These are phyloP conservation scores for Actinia tenebrosa DNA, from an alignment of 64 coral and sea anemone species.

Conservation along the genomic window DNA sequence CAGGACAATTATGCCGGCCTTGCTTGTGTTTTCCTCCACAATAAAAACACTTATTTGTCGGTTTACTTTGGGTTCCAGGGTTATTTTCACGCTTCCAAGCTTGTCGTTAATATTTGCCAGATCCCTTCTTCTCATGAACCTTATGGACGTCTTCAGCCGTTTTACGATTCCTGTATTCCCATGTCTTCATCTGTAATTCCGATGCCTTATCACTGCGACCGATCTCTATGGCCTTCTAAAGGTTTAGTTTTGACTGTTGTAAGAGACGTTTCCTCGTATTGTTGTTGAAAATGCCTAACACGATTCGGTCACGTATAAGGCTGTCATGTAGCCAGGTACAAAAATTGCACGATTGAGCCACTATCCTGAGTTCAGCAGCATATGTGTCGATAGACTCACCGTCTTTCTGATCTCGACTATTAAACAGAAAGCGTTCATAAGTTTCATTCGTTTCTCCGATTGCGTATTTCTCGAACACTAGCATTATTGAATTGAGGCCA, in stretches of 20 bases:
- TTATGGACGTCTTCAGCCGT: too few relatives aligned
- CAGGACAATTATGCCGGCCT: too few relatives aligned
- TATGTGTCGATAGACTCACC: slow-evolving; percentile 43
- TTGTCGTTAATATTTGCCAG: too few relatives aligned
- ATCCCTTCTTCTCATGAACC: too few relatives aligned
- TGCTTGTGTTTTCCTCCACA: too few relatives aligned
- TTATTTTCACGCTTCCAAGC: too few relatives aligned
- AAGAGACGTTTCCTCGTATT: slow-evolving; percentile 10
- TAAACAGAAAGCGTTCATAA: slow-evolving; percentile 51
- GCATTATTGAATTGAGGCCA: slow-evolving; percentile 12
- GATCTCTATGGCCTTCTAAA: too few relatives aligned
- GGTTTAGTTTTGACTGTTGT: neutral
- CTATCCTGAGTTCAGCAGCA: slow-evolving; percentile 29
- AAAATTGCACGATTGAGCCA: slow-evolving; percentile 50
- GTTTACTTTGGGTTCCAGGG: too few relatives aligned
- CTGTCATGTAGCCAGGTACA: slow-evolving; percentile 17
- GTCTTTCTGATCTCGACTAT: slow-evolving; percentile 30
- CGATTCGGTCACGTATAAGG: slow-evolving; percentile 29
- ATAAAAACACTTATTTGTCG: neutral
- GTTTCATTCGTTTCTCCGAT: slow-evolving; percentile 64
- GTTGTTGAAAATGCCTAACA: slow-evolving; percentile 13
- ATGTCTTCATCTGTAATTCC: too few relatives aligned
- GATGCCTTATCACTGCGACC: too few relatives aligned
- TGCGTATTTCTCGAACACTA: slow-evolving; percentile 45
- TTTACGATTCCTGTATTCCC: too few relatives aligned